Evolutionary conservation across 1,140 invertebrate genomes (phyloP), one percentile per base, ranked within the genome.

Genomic region (Drosophila mauritiana): DNA sequence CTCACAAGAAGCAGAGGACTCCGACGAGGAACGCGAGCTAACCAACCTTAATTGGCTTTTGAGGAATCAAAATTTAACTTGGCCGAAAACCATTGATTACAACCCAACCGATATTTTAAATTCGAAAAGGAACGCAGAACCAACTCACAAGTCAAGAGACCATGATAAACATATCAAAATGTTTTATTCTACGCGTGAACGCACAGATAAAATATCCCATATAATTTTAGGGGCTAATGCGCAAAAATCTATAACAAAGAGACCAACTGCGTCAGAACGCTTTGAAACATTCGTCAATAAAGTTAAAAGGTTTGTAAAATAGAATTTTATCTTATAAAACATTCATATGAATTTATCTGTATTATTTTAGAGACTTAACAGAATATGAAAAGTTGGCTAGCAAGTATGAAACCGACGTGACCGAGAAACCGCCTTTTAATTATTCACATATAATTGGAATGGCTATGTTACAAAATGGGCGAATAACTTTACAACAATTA

Each of bases 401-500:
- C 3, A 78, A 86, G 31, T 92, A 92, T 68, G 80, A 78, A 70
- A 86, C 74, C 0, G 79, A 92, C 52, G 49, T 78, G 13, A 77
- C 63, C 2, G 80, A 89, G 15, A 92, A 92, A 25, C 91, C 91
- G 0, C 91, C 91, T 0, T 92, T 92, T 39, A 92, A 92, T 46
- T 92, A 92, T 54, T 92, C 91, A 0, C 86, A 92, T 42, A 92
- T 92, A 2, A 92, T 92, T 51, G 91, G 85, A 7, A 92, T 92
- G 91, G 91, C 89, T 10, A 91, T 92, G 80, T 51, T 92, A 3
- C 84, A 92, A 46, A 83, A 86, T 49, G 91, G 91, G 13, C 58
- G 89, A 1, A 80, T 89, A n/a, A 92, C 91, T 1, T 68, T 92
- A 1, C 90, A 92, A 31, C 91, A 92, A 59, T 91, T 92, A 34